Conservation (phyloP, 23 tunicate genomes). For the Ascidia mentula region DNA sequence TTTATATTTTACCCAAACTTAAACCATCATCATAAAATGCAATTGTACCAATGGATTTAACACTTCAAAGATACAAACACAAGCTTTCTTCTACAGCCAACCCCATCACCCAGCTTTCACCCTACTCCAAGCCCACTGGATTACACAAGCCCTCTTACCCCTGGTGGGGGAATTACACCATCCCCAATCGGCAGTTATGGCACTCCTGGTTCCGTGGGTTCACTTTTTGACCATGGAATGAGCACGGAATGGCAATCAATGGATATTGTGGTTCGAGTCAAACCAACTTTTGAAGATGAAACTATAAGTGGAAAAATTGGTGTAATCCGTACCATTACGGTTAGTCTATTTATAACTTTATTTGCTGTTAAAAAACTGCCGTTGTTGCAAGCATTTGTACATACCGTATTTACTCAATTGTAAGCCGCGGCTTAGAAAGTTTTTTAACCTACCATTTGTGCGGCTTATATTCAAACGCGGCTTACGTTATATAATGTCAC, state of each 20-base stretch:
- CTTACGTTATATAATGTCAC: too few relatives aligned
- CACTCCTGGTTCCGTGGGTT: slow-evolving; percentile 81
- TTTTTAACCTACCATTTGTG: too few relatives aligned
- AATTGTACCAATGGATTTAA: too few relatives aligned
- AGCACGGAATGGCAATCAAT: slow-evolving; percentile 94
- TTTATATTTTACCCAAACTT: too few relatives aligned
- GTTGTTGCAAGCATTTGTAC: too few relatives aligned
- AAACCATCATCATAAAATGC: too few relatives aligned
- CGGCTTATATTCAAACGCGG: too few relatives aligned
- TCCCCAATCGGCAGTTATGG: slow-evolving; percentile 80
- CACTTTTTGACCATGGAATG: slow-evolving; percentile 50
- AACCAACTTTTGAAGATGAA: slow-evolving; percentile 60
- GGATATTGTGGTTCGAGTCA: slow-evolving; percentile 86
- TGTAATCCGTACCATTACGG: slow-evolving; percentile 86
- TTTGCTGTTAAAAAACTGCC: too few relatives aligned
- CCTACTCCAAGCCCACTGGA: slow-evolving; percentile 87
- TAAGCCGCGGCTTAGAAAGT: too few relatives aligned
- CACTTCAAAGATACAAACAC: not conserved
- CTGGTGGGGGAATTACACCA: slow-evolving; percentile 81
- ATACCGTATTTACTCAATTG: too few relatives aligned
- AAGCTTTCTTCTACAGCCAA: slow-evolving; percentile 34
- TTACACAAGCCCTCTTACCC: slow-evolving; percentile 93
- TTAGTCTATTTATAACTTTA: too few relatives aligned
- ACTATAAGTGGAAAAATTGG: slow-evolving; percentile 63
- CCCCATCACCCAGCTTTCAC: slow-evolving; percentile 74